Percentiles rank a stretch among this genome's conserved stretches.
Evolutionary conservation across 2,797 vertebrate species (phyloP).

Genomic region (Gymnoscopelus microlampas): DNA sequence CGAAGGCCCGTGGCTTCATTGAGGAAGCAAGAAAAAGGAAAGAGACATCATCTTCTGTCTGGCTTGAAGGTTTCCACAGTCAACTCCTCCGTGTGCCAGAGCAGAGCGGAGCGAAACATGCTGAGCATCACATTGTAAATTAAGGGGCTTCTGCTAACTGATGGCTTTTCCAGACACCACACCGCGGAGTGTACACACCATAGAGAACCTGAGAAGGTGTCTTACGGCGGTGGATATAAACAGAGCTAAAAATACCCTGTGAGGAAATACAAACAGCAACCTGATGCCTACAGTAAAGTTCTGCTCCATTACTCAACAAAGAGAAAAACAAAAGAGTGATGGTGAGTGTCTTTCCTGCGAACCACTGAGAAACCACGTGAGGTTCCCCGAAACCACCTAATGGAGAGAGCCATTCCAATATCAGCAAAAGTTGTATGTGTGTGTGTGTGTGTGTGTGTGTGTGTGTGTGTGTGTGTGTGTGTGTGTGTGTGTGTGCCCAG

Average conservation of each 20-base stretch:
- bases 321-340: constrained; percentile 11
- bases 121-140: constrained; percentile 44
- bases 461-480: constrained; percentile 8
- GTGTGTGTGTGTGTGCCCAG: constrained; percentile 4
- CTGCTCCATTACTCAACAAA: constrained; percentile 10
- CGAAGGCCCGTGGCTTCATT: not conserved
- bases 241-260: constrained; percentile 49
- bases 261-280: constrained; percentile 34
- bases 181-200: constrained; percentile 8
- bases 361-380: not conserved
- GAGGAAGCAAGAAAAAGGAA: constrained; percentile 5
- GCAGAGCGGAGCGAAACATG: constrained; percentile 37
- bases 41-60: constrained; percentile 23
- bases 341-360: not conserved
- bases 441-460: constrained; percentile 17
- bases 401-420: not conserved
- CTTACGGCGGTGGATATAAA: constrained; percentile 49
- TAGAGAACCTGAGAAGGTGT: constrained; percentile 51
- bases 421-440: not conserved
- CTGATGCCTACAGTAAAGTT: constrained; percentile 22
- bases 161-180: constrained; percentile 57
- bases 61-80: constrained; percentile 49
- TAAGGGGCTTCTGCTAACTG: constrained; percentile 37
- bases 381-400: constrained; percentile 1
- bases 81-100: constrained; percentile 31